Conservation (phyloP, 2,113 vertebrate genomes). For the Eptesicus fuscus region DNA sequence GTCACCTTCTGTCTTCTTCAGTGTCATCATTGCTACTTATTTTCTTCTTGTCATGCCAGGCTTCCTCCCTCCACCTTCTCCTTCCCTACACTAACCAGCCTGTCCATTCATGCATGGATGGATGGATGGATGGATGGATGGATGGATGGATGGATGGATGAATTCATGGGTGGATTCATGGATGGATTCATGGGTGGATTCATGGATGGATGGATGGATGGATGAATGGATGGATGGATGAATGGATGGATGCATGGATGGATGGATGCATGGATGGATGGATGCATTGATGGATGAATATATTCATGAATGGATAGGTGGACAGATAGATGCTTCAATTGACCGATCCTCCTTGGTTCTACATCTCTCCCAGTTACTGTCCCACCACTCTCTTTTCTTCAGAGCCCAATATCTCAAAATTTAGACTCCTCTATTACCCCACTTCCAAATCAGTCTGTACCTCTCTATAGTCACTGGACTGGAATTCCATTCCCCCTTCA, state of each 20-base stretch:
- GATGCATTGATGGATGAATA: not conserved
- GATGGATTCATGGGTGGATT: not conserved
- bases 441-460: not conserved
- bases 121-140: not conserved
- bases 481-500: rapidly evolving
- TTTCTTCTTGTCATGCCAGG: not conserved
- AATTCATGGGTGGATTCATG: rapidly evolving
- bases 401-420: not conserved
- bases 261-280: rapidly evolving
- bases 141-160: too few relatives aligned
- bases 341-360: not conserved
- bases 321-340: too few relatives aligned
- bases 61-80: not conserved
- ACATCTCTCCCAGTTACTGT: not conserved
- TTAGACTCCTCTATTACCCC: too few relatives aligned
- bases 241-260: not conserved
- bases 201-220: not conserved
- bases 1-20: too few relatives aligned
- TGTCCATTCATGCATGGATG: not conserved
- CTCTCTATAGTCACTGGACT: too few relatives aligned
- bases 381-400: not conserved
- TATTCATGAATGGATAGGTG: not conserved
- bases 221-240: too few relatives aligned
- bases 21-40: not conserved
- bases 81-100: not conserved